Evolutionary conservation across 1,140 invertebrate genomes (phyloP).

Genomic region (Calosoma granatense): DNA sequence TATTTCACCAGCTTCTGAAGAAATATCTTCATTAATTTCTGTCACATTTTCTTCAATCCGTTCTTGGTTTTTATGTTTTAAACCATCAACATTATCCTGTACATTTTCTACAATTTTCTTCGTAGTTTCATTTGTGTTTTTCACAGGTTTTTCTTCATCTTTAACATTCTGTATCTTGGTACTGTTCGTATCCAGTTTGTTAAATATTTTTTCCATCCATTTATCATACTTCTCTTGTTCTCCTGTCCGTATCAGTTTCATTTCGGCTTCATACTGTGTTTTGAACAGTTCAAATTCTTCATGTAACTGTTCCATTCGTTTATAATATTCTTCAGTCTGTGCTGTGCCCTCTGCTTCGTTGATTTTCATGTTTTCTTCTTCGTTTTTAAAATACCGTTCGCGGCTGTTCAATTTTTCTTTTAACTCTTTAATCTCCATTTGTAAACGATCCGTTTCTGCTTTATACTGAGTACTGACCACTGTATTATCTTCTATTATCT

Average conservation of each 20-base stretch:
- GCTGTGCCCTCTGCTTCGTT: conserved; percentile 9
- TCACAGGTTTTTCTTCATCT: conserved; percentile 12
- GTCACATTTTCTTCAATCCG: background rate
- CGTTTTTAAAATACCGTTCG: conserved; percentile 28
- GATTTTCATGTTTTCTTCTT: conserved; percentile 15
- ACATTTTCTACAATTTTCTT: background rate
- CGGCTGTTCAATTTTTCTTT: conserved; percentile 45
- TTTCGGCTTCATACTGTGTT: conserved; percentile 25
- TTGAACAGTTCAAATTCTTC: conserved; percentile 30
- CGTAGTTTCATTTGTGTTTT: conserved; percentile 9
- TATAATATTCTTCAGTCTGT: conserved; percentile 14
- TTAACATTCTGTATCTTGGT: conserved; percentile 11
- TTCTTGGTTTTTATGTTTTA: background rate
- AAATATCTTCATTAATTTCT: background rate
- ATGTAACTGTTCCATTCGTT: conserved; percentile 21
- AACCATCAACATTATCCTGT: background rate
- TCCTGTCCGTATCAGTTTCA: conserved; percentile 26
- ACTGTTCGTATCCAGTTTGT: conserved; percentile 13
- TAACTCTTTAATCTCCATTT: conserved; percentile 45
- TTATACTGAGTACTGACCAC: conserved; percentile 24
- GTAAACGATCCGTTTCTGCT: conserved; percentile 42
- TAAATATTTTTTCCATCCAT: conserved; percentile 23
- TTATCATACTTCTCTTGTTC: conserved; percentile 29
- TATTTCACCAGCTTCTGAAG: background rate
- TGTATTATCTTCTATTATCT: background rate